Base-by-base conservation (phyloP, 2,113 vertebrate genomes). In the Nycticebus coucang region DNA sequence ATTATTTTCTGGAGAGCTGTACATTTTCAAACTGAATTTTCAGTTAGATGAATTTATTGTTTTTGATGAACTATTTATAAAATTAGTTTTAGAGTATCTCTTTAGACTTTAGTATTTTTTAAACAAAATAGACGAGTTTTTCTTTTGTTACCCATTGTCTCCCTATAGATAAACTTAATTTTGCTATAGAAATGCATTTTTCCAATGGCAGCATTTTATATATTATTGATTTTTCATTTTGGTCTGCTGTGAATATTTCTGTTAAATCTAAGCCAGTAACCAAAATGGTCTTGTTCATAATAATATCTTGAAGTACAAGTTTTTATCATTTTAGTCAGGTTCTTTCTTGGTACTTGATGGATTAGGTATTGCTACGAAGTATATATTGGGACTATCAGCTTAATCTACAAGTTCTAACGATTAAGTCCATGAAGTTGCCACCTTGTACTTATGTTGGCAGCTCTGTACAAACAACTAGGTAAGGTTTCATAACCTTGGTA, bases 161-260 rank as follows among this genome's bases (percentile, higher is more conserved):
- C 19, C 60, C 45, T 94, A 13, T 55, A 71, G 41, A 85, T 89
- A 89, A 62, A 68, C 95, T 95, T 93, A 28, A 85, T 93, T 93
- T 93, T 94, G 28, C 9, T 87, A 24, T 41, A 57, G 53, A 84
- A 92, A 82, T 59, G 13, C 12, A 66, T 83, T 92, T 94, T 96
- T 84, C 69, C 30, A 95, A 10, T 62, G 57, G 11, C 41, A 93
- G 8, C 15, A 59, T 77, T 93, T 97, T 94, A 85, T 82, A 74
- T 33, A 93, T 72, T 95, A 81, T 24, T 79, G 21, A 79, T 87
- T n/a, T 84, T 93, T 95, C 53, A 78, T 53, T 96, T 95, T 93
- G 13, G 18, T 77, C n/a, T 84, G 4, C 28, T 79, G 50, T n/a
- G 12, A 59, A 53, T 80, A 82, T 1, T 86, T 95, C 30, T 93